Evolutionary conservation across 2,888 invertebrate species (phyloP).

Genomic region (Prosopocoilus inquinatus): DNA sequence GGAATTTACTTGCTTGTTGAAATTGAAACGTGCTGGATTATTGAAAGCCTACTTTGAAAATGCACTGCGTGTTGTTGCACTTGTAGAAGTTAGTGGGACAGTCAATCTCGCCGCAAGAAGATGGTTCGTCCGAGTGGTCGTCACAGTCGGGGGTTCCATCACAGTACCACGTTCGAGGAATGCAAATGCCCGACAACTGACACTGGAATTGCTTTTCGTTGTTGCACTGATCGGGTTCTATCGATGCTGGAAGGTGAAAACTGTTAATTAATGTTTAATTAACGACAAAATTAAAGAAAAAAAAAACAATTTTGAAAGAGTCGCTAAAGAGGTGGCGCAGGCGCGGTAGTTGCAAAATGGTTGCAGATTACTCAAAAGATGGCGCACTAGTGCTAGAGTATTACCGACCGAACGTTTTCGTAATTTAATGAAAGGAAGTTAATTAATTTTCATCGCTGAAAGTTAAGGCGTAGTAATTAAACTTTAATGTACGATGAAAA

Average conservation of each 20-base stretch:
- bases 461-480: too few species aligned
- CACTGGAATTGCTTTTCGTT: constrained; percentile 90
- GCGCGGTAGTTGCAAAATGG: too few species aligned
- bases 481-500: too few species aligned
- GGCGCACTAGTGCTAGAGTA: too few species aligned
- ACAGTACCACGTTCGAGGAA: constrained; percentile 91
- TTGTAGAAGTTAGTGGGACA: constrained; percentile 79
- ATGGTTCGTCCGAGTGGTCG: constrained; percentile 87
- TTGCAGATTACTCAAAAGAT: too few species aligned
- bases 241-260: constrained; percentile 54
- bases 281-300: too few species aligned
- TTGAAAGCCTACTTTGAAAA: constrained; percentile 62
- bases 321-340: too few species aligned
- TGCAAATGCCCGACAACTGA: constrained; percentile 81
- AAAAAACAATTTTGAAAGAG: too few species aligned
- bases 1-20: background rate
- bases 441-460: too few species aligned
- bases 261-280: background rate
- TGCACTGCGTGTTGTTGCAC: constrained; percentile 81
- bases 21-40: background rate
- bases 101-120: constrained; percentile 73
- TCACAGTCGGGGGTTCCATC: constrained; percentile 91
- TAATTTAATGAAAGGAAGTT: too few species aligned
- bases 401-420: too few species aligned
- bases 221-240: constrained; percentile 86